These are phyloP conservation scores for Armadillidium nasatum DNA, from an alignment of 1,140 invertebrate species.

Conservation along the genomic window DNA sequence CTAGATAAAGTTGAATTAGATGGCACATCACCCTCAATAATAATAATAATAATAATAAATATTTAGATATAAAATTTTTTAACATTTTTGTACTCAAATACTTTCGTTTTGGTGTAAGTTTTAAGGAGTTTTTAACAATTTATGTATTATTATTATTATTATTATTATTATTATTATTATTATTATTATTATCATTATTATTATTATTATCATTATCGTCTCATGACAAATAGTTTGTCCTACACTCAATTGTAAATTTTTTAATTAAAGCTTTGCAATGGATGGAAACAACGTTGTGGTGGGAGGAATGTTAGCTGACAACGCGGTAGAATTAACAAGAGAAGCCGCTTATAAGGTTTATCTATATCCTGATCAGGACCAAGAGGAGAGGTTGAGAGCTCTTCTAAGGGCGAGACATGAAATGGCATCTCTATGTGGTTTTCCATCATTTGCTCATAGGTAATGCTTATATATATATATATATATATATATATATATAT, in stretches of 20 bases:
- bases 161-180: background rate
- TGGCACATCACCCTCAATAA: too few species aligned
- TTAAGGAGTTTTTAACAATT: too few species aligned
- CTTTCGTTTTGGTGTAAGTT: too few species aligned
- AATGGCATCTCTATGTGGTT: conserved; percentile 80
- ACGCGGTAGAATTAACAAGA: conserved; percentile 67
- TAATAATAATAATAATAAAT: too few species aligned
- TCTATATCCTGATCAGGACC: conserved; percentile 69
- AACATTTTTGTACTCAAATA: too few species aligned
- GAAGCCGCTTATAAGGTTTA: conserved; percentile 86
- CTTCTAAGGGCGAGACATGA: conserved; percentile 67
- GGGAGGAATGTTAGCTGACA: conserved; percentile 63
- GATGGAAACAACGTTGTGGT: conserved; percentile 69
- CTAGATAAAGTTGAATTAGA: too few species aligned
- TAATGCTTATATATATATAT: conserved; percentile 45
- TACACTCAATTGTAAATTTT: background rate
- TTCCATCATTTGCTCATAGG: conserved; percentile 79
- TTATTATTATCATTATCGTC: background rate
- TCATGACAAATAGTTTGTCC: background rate
- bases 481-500: conserved; percentile 1
- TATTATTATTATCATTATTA: background rate
- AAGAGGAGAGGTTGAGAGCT: conserved; percentile 68
- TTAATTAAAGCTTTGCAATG: conserved; percentile 60
- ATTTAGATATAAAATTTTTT: too few species aligned
- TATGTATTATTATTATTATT: too few species aligned